phyloP scores from a whole-genome alignment of 2,888 invertebrate genomes.

The Tenthredo distinguenda region DNA sequence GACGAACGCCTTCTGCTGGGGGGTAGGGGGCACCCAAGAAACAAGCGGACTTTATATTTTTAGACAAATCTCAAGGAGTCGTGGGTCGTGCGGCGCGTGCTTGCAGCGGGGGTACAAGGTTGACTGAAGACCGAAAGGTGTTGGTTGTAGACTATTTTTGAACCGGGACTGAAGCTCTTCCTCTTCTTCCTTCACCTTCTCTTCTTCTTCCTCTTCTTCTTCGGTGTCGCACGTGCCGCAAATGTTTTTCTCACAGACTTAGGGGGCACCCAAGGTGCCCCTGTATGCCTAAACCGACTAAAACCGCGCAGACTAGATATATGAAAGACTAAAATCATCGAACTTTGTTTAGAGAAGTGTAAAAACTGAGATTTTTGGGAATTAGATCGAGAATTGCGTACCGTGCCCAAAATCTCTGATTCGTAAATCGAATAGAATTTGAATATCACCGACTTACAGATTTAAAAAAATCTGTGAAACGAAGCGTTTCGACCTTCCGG shows the following conservation, averaged over 20 bases:
- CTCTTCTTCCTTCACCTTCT: background rate
- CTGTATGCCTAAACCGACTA: background rate
- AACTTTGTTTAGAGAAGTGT: no score
- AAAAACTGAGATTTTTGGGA: no score
- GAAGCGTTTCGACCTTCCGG: no score
- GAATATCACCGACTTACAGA: no score
- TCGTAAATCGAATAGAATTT: no score
- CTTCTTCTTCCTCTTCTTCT: background rate
- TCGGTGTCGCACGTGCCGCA: conserved; percentile 4
- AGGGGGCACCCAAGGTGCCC: background rate
- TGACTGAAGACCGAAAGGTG: conserved; percentile 39
- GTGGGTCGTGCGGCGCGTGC: conserved; percentile 23
- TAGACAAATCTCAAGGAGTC: conserved; percentile 47
- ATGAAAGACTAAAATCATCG: background rate
- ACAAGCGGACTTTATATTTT: conserved; percentile 44
- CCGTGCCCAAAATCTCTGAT: no score
- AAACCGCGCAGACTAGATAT: background rate
- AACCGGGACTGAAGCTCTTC: conserved; percentile 8
- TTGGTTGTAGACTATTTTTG: conserved; percentile 37
- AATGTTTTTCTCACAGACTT: background rate
- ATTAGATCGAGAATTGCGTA: no score
- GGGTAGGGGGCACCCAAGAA: background rate
- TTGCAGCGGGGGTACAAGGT: conserved; percentile 6
- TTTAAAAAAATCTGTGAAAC: no score
- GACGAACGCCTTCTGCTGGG: background rate